Evolutionary conservation across 37 sponge, comb jelly and placozoan genomes (phyloP).

Genomic region (Aplysina aerophoba): DNA sequence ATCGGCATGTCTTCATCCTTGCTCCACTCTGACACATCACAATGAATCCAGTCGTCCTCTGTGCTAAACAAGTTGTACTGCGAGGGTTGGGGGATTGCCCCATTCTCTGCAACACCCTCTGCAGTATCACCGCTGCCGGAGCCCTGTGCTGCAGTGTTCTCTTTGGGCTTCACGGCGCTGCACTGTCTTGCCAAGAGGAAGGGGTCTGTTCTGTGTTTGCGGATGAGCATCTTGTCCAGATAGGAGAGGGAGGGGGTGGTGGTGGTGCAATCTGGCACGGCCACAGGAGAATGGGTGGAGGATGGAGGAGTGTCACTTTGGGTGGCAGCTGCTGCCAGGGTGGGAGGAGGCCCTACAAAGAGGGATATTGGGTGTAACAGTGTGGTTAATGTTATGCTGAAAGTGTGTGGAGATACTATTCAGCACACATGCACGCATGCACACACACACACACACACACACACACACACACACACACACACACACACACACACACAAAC

Average conservation of each 20-base stretch:
- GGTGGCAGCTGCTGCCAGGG: not conserved
- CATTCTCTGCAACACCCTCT: not conserved
- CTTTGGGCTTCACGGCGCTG: not conserved
- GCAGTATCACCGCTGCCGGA: not conserved
- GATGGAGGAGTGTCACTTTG: slow-evolving; percentile 1
- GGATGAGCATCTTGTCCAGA: slow-evolving; percentile 62
- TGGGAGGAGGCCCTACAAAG: not conserved
- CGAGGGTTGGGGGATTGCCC: slow-evolving; percentile 15
- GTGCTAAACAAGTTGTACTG: slow-evolving; percentile 69
- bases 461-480: too few relatives aligned
- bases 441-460: too few relatives aligned
- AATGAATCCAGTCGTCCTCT: not conserved
- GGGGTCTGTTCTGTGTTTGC: slow-evolving; percentile 36
- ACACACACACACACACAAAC: too few relatives aligned
- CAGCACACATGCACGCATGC: too few relatives aligned
- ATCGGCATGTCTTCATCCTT: too few relatives aligned
- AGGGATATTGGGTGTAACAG: not conserved
- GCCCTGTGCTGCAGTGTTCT: not conserved
- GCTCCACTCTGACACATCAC: too few relatives aligned
- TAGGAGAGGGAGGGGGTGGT: slow-evolving; percentile 51
- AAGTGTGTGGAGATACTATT: too few relatives aligned
- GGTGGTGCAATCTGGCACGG: not conserved
- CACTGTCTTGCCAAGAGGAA: not conserved
- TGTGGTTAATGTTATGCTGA: too few relatives aligned
- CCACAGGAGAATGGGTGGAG: not conserved